Evolutionary conservation across 2,888 invertebrate genomes (phyloP).

Genomic region (Polyploca ridens): DNA sequence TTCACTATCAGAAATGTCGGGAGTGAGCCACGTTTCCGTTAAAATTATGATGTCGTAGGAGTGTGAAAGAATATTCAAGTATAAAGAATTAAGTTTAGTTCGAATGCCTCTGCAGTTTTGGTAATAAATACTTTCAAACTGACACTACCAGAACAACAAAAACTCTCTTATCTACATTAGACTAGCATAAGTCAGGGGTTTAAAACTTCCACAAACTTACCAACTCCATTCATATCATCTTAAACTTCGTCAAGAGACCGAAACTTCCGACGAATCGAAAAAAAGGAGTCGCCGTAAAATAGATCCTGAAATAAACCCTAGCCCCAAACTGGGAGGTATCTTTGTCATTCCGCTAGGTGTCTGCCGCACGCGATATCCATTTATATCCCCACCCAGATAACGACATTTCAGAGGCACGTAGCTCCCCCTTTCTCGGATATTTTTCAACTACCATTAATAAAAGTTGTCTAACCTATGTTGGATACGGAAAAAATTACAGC

Average conservation of each 20-base stretch:
- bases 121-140: too few relatives aligned
- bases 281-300: not conserved
- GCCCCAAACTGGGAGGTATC: not conserved
- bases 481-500: not conserved
- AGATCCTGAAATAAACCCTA: not conserved
- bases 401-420: conserved; percentile 37
- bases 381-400: conserved; percentile 38
- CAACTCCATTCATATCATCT: not conserved
- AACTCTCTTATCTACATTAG: not conserved
- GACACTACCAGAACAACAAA: too few relatives aligned
- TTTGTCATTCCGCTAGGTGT: conserved; percentile 23
- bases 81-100: too few relatives aligned
- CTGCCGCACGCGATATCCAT: conserved; percentile 42
- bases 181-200: not conserved
- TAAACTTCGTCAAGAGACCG: not conserved
- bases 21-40: too few relatives aligned
- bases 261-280: not conserved
- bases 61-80: too few relatives aligned
- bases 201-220: not conserved
- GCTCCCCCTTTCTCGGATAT: conserved; percentile 19
- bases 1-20: too few relatives aligned
- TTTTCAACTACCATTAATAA: conserved; percentile 29
- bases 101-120: too few relatives aligned
- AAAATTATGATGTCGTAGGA: too few relatives aligned
- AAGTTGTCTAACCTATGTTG: conserved; percentile 16